Base-by-base conservation (phyloP, 2,797 vertebrate species). In the Ctenopoma kingsleyae region DNA sequence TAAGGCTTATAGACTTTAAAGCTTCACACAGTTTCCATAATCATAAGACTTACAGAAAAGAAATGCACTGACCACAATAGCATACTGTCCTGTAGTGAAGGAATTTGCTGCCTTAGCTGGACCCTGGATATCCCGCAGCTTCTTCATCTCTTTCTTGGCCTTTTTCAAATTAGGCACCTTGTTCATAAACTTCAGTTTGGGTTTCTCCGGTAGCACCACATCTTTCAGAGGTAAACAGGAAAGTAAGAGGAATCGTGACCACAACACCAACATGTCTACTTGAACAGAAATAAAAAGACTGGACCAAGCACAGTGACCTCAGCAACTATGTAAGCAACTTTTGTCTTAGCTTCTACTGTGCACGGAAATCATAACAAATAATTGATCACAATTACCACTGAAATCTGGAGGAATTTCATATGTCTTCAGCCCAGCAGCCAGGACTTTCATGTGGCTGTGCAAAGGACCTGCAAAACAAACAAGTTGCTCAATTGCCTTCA, bases 171-270 rank as follows among this genome's bases (percentile, higher is more conserved):
- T 95, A 0, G 98, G 98, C 1, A 91, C 93, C 74, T 96, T 98
- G 6, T 97, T 95, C 52, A 98, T 0, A 83, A 96, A 95, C 51
- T 93, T 96, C 19, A 99, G 91, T 77, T 97, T 99, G 3, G 94
- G 76, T 61, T 66, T 96, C 6, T 96, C 95, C 4, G 96, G 97
- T 27, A 96, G 74, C 25, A 92, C 78, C 65, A 95, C 91, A 85
- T 91, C 95, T 96, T 32, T 75, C 10, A 69, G 30, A 49, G 17
- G 25, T 16, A 55, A 46, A 74, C 11, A 69, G 30, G 60, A 4
- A 50, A 44, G 8, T 6, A 49, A 4, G 0, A 64, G 13, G 10
- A 50, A 49, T 47, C 1, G 7, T 55, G 0, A 53, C 25, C 25
- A 64, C 13, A 54, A 27, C 19, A 62, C 27, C 15, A n/a, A 51